Evolutionary conservation across 2,797 vertebrate species (phyloP), one percentile per base, ranked within the genome.

Genomic region (Aulostomus chinensis): DNA sequence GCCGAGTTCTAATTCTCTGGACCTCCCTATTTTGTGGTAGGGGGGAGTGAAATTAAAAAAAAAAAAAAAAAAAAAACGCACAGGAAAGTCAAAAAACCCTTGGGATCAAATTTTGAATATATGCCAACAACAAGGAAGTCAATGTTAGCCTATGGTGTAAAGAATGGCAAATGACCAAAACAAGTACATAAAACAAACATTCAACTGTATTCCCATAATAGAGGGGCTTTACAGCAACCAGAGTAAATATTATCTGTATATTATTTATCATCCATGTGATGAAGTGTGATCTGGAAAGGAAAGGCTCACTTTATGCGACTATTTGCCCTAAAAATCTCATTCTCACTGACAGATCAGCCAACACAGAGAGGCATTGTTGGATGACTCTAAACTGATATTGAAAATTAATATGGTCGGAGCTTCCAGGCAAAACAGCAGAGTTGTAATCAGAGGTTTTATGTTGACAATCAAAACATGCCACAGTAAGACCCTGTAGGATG

Each of bases 121-220:
- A 56, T 43, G 87, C 88, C 88, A 90, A 88, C 73, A 89, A 86
- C 80, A 86, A 90, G 89, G 89, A 92, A 89, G 87, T 87, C 72
- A 86, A 85, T 88, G 86, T 87, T 86, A 75, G 69, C 50, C 68
- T 70, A 68, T 56, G 73, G 83, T 86, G 85, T 70, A 90, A 89
- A 88, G 83, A 89, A 90, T 85, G 87, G 86, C 87, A 90, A 77
- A 75, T 79, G 61, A 90, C 87, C 87, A 89, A 89, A 76, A 84
- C 75, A 87, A 88, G 82, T 85, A 86, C 73, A 85, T 65, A 77
- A 87, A 85, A 88, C 84, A 89, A 88, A 88, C 81, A 88, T 79
- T 68, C 13, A 9, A 46, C 71, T 81, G 74, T 80, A 68, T 75
- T 78, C 66, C 78, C 68, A 83, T 85, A 85, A 88, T 80, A 75